Percentiles rank a stretch among this genome's conserved stretches.
Conservation (phyloP, 1,140 invertebrate species). For the Ephestia elutella region DNA sequence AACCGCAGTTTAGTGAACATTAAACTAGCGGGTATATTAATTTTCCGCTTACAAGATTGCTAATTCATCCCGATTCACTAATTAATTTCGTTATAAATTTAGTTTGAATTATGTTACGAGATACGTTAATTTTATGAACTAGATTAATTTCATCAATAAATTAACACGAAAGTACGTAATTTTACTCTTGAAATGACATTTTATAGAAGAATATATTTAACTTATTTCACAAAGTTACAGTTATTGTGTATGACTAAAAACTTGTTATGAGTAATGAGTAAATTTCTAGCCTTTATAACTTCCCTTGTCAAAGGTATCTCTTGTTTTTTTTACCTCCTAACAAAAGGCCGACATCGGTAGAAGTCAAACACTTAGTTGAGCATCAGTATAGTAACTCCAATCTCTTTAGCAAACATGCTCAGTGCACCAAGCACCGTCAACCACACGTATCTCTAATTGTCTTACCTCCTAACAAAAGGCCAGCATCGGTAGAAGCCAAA, state of each 20-base stretch:
- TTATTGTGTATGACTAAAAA: too few relatives aligned
- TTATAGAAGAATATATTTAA: too few relatives aligned
- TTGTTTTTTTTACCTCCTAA: constrained; percentile 76
- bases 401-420: too few relatives aligned
- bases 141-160: too few relatives aligned
- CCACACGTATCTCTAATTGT: neutral
- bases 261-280: too few relatives aligned
- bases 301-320: neutral
- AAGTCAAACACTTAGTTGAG: constrained; percentile 81
- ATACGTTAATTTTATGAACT: too few relatives aligned
- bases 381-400: too few relatives aligned
- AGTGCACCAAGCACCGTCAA: too few relatives aligned
- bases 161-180: too few relatives aligned
- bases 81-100: neutral
- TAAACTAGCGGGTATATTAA: constrained; percentile 4
- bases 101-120: too few relatives aligned
- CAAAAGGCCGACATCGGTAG: constrained; percentile 80
- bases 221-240: too few relatives aligned
- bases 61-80: neutral
- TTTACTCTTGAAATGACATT: too few relatives aligned
- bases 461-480: constrained; percentile 80
- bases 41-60: neutral
- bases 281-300: neutral
- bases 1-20: constrained; percentile 3
- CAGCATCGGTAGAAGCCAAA: constrained; percentile 83